Evolutionary conservation across 2,113 vertebrate genomes (phyloP), one percentile per base, ranked within the genome.

Genomic region (Ceyx cyanopectus): DNA sequence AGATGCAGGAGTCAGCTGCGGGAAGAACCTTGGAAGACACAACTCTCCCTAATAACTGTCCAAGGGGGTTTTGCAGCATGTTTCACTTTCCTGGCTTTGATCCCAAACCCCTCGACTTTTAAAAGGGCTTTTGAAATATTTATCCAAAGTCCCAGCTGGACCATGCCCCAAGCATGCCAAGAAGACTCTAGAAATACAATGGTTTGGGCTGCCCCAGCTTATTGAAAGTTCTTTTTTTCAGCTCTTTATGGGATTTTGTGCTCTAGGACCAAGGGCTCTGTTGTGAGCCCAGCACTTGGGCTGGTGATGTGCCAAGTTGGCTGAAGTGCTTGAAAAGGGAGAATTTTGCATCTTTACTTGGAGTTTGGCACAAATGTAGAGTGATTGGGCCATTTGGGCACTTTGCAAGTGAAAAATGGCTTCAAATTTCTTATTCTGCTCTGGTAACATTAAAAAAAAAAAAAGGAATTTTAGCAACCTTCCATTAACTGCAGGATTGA

Each of bases 131-230:
- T 74, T 8, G 5, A n/a, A 30, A 41, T 2, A 17, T 73, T 81
- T 51, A n/a, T 34, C 66, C 30, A 6, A 32, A 24, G 9, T 78
- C 48, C 57, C 19, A 29, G 1, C 2, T 1, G 0, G 9, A 26
- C 11, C 20, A 0, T 18, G 62, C 19, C 67, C 56, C 32, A 10
- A 10, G 27, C 20, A 21, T 1, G 0, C 2, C 1, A 1, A 8
- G 43, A 17, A 65, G 19, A 5, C 12, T 29, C 53, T 34, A 60
- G 54, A n/a, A 60, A 45, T 7, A 14, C 37, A 40, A 6, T 1
- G 7, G 23, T 29, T 51, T 1, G 3, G 29, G 30, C 41, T 62
- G 27, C 19, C 46, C 26, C 13, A 24, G 16, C 3, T 61, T 29
- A 10, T 27, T 77, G 27, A n/a, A 41, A 9, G 7, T 17, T 32